Base-by-base conservation (phyloP, 2,888 invertebrate species). In the Synergus japonicus region DNA sequence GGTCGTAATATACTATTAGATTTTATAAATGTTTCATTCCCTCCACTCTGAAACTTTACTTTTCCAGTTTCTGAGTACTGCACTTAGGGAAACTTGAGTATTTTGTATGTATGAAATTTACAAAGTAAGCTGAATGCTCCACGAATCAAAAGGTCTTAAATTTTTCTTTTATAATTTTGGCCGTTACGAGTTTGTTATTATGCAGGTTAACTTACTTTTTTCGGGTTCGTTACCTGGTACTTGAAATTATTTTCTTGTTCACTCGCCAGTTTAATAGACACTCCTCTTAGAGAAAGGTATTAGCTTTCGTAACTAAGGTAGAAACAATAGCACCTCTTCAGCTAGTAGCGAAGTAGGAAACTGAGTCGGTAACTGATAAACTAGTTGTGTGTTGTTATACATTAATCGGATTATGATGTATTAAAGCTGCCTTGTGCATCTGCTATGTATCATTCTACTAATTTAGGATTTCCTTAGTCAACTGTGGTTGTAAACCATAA, bases 181-280 rank as follows among this genome's bases (percentile, higher is more conserved):
- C 29, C 15, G n/a, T 37, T n/a, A 29, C 54, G 15, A 29, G 29
- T 73, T 29, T 73, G 73, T 29, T 69, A 69, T 49, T 10, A n/a
- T 73, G n/a, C 15, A 13, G 29, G 9, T 73, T 22, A n/a, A 49
- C 37, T 73, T 29, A 49, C 73, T 29, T 73, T 37, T 73, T 73
- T 73, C 49, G 9, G 49, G 49, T 73, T 73, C 73, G 73, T 73
- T 73, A 73, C 49, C 8, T 73, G 54, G 49, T 73, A 49, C 73
- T 73, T 73, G 49, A 54, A 73, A 73, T 73, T 73, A 29, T 29
- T 29, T 37, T 49, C 49, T 73, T 37, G 49, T 73, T 69, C 73
- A 73, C 37, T 22, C 49, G 49, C 73, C n/a, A 54, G 49, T 10
- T 54, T 73, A 73, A 73, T 73, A 49, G 49, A 49, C 49, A 49